A percentile compares a stretch with the other conserved stretches of the same genome.
These are phyloP conservation scores for Zeuzera pyrina DNA, from an alignment of 2,888 invertebrate genomes.

Conservation along the genomic window DNA sequence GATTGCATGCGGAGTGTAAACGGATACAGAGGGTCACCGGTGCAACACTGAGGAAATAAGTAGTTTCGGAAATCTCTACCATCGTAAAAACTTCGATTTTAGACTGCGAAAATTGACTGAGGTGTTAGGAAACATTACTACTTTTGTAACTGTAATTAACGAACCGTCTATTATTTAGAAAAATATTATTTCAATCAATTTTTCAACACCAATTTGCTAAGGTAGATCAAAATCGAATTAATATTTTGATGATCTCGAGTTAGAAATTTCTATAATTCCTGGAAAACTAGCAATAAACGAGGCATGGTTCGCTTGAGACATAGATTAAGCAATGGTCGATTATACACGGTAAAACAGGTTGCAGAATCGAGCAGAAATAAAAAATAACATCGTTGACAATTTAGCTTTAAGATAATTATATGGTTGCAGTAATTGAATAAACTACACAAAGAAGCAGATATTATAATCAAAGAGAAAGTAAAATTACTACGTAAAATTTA, in stretches of 20 bases:
- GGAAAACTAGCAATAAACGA: background rate
- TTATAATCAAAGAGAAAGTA: no score
- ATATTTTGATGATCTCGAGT: background rate
- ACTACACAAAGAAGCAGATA: no score
- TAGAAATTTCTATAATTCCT: constrained; percentile 1
- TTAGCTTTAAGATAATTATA: no score
- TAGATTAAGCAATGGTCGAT: constrained; percentile 6
- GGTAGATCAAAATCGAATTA: background rate
- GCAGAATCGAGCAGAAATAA: constrained; percentile 1
- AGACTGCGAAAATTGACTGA: no score
- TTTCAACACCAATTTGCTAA: background rate
- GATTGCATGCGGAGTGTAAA: constrained; percentile 25
- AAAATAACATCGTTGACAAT: no score
- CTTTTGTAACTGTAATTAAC: no score
- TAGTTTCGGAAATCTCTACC: constrained; percentile 6
- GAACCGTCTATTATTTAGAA: constrained; percentile 4
- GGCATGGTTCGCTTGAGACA: background rate
- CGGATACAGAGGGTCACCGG: constrained; percentile 19
- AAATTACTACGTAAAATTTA: no score
- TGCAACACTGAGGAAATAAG: constrained; percentile 20
- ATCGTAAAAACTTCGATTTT: constrained; percentile 3
- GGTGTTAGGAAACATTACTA: no score
- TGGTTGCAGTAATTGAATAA: no score
- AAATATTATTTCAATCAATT: background rate
- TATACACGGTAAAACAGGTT: constrained; percentile 8